Conservation (phyloP, 1,140 invertebrate genomes). For the Acyrthosiphon pisum region DNA sequence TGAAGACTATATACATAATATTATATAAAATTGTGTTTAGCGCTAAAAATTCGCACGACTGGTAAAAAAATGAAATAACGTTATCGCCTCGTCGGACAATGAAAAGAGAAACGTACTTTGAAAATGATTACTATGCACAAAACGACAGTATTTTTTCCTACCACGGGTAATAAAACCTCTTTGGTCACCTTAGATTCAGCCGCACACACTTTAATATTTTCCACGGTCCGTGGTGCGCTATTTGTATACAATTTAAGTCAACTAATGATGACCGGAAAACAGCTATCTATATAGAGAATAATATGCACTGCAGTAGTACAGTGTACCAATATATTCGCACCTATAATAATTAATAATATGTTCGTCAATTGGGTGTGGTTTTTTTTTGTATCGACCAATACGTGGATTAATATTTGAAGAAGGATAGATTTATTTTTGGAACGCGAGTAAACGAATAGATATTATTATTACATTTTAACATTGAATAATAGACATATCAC, state of each 20-base stretch:
- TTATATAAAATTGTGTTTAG: not conserved
- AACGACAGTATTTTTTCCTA: not conserved
- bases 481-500: no score
- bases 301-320: not conserved
- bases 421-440: no score
- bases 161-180: not conserved
- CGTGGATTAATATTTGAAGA: not conserved
- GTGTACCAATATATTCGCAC: not conserved
- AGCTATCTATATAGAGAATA: not conserved
- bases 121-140: conserved; percentile 26
- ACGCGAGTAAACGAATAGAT: no score
- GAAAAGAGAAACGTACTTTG: not conserved
- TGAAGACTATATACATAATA: not conserved
- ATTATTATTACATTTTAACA: not conserved
- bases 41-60: not conserved
- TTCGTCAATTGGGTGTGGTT: not conserved
- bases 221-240: not conserved
- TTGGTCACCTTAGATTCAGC: not conserved
- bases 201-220: not conserved
- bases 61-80: not conserved
- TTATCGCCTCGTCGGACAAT: not conserved
- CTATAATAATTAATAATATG: not conserved
- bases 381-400: not conserved
- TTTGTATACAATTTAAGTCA: not conserved
- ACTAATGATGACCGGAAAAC: conserved; percentile 11